These are phyloP conservation scores for Ovis canadensis DNA, from an alignment of 2,113 vertebrate species.

Conservation along the genomic window DNA sequence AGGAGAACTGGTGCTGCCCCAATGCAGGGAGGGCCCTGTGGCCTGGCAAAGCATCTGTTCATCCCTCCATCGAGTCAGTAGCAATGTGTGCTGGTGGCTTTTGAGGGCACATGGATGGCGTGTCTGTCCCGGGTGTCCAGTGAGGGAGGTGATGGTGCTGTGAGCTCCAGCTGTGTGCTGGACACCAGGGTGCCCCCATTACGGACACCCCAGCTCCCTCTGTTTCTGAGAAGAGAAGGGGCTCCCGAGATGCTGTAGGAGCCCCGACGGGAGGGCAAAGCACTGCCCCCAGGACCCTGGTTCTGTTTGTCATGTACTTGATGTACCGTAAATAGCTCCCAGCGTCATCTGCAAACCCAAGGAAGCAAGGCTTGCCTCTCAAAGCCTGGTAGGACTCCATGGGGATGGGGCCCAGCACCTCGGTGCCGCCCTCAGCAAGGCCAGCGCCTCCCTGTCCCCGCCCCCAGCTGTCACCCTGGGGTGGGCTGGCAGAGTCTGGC, in stretches of 20 bases:
- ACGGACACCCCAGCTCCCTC: fast-evolving
- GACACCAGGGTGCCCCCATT: fast-evolving
- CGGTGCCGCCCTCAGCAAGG: fast-evolving
- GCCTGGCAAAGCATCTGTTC: fast-evolving
- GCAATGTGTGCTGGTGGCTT: fast-evolving
- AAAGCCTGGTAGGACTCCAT: fast-evolving
- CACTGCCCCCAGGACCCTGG: not conserved
- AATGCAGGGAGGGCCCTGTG: not conserved
- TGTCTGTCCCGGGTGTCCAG: not conserved
- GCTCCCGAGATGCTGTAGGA: not conserved
- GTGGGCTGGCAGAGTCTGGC: fast-evolving
- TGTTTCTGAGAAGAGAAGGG: not conserved
- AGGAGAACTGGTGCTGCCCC: not conserved
- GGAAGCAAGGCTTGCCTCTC: too few species aligned
- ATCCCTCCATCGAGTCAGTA: fast-evolving
- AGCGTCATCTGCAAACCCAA: not conserved
- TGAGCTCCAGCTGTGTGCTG: not conserved
- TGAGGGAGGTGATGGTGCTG: fast-evolving
- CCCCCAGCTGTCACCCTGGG: fast-evolving
- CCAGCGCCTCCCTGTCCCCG: not conserved
- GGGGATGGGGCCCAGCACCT: not conserved
- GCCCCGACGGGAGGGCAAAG: not conserved
- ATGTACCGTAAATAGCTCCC: fast-evolving
- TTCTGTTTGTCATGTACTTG: fast-evolving
- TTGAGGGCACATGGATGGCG: fast-evolving